These are phyloP conservation scores for Scolopax bukidnonensis DNA, from an alignment of 2,797 vertebrate genomes.

Conservation along the genomic window DNA sequence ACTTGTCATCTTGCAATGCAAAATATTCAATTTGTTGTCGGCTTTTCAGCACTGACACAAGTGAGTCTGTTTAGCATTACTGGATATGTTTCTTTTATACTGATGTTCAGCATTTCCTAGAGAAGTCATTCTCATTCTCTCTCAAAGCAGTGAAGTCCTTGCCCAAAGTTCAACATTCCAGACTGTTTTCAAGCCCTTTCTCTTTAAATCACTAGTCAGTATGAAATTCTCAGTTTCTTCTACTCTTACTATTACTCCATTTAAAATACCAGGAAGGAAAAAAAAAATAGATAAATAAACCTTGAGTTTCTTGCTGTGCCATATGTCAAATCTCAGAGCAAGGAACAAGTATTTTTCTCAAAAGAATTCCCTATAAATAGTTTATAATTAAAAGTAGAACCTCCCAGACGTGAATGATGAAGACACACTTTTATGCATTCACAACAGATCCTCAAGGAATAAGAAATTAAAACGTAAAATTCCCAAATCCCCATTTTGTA, in stretches of 20 bases:
- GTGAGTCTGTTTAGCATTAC: background rate
- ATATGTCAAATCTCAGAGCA: background rate
- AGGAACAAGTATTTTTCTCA: background rate
- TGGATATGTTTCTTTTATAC: background rate
- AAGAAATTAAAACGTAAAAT: background rate
- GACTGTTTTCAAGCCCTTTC: background rate
- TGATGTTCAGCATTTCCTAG: background rate
- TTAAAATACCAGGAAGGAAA: background rate
- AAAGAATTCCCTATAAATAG: background rate
- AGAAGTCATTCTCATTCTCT: background rate
- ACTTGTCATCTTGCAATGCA: background rate
- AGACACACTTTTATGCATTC: background rate
- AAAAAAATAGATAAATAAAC: background rate
- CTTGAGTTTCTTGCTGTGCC: background rate
- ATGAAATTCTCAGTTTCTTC: background rate
- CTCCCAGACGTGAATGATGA: background rate
- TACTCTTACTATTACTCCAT: background rate
- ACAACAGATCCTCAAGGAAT: background rate
- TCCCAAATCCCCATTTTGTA: background rate
- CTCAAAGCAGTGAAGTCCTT: background rate
- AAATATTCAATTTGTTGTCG: background rate
- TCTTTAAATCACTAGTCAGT: background rate
- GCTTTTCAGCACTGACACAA: background rate
- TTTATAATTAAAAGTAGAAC: background rate
- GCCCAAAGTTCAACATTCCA: background rate